A percentile compares a stretch with the other conserved stretches of the same genome.
phyloP scores from a whole-genome alignment of 2,888 invertebrate species.

The Ptilodon capucinus region DNA sequence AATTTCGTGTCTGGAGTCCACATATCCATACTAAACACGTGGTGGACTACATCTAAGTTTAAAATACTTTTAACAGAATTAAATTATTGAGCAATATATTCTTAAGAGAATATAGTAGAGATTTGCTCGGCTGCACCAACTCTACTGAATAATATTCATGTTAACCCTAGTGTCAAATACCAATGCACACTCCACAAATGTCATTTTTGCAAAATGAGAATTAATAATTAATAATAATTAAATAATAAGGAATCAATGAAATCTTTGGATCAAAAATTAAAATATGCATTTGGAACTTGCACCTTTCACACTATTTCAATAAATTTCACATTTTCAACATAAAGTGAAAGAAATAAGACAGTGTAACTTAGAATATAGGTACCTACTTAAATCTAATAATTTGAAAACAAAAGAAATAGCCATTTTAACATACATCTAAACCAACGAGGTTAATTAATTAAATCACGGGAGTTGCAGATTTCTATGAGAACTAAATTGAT shows the following conservation, averaged over 20 bases:
- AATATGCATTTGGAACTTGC: conserved; percentile 77
- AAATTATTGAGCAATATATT: conserved; percentile 82
- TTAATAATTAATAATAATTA: conserved; percentile 51
- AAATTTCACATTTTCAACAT: conserved; percentile 69
- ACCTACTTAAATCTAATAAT: conserved; percentile 71
- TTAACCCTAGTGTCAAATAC: conserved; percentile 75
- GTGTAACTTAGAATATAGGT: conserved; percentile 56
- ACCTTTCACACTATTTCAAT: conserved; percentile 72
- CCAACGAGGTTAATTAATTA: conserved; percentile 42
- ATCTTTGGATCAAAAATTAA: conserved; percentile 80
- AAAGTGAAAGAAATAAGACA: conserved; percentile 72
- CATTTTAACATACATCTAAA: conserved; percentile 65
- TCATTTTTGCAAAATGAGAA: conserved; percentile 70
- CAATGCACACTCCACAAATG: conserved; percentile 80
- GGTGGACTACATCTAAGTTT: conserved; percentile 75
- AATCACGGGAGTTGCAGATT: conserved; percentile 64
- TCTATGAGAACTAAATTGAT: conserved; percentile 64
- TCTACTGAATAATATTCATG: conserved; percentile 71
- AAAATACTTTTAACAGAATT: conserved; percentile 79
- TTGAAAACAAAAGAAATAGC: conserved; percentile 72
- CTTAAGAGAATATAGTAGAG: conserved; percentile 79
- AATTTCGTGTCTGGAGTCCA: conserved; percentile 72
- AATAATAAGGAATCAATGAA: conserved; percentile 70
- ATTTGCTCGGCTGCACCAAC: conserved; percentile 81
- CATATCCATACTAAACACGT: conserved; percentile 65